These are phyloP conservation scores for Hippoglossus hippoglossus DNA, from an alignment of 2,797 vertebrate species.

Conservation along the genomic window DNA sequence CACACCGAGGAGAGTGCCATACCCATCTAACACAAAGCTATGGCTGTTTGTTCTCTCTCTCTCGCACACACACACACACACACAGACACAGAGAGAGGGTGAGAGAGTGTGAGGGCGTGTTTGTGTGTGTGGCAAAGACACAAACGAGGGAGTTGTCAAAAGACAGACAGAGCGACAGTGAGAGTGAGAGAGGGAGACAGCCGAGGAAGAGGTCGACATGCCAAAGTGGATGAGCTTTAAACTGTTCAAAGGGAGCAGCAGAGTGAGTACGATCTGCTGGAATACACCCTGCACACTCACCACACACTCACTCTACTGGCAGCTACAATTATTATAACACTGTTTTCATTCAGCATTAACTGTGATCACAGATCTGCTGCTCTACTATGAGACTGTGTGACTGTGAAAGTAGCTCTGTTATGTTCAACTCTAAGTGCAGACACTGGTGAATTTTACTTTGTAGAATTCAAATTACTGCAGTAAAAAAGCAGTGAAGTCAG, in stretches of 20 bases:
- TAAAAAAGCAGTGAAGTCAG: too few species aligned
- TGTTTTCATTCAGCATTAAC: neutral
- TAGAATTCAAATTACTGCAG: too few species aligned
- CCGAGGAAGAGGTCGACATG: conserved; percentile 75
- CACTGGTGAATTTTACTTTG: neutral
- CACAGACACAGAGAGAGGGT: conserved; percentile 20
- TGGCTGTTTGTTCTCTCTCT: conserved; percentile 59
- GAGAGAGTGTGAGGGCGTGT: conserved; percentile 20
- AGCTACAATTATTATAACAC: neutral
- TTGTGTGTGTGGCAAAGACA: conserved; percentile 48
- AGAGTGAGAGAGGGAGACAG: conserved; percentile 33
- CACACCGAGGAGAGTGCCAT: conserved; percentile 20
- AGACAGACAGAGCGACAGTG: conserved; percentile 37
- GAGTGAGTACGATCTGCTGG: conserved; percentile 76
- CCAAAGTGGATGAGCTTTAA: conserved; percentile 89
- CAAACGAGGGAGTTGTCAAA: conserved; percentile 62
- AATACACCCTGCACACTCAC: neutral
- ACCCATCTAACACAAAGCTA: conserved; percentile 60
- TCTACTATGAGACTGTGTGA: neutral
- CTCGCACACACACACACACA: neutral
- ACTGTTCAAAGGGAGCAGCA: conserved; percentile 85
- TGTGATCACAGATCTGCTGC: neutral
- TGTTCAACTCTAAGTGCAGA: neutral
- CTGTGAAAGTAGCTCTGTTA: neutral
- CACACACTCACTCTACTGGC: neutral